These are phyloP conservation scores for Asbolus verrucosus DNA, from an alignment of 1,140 invertebrate species.

Conservation along the genomic window DNA sequence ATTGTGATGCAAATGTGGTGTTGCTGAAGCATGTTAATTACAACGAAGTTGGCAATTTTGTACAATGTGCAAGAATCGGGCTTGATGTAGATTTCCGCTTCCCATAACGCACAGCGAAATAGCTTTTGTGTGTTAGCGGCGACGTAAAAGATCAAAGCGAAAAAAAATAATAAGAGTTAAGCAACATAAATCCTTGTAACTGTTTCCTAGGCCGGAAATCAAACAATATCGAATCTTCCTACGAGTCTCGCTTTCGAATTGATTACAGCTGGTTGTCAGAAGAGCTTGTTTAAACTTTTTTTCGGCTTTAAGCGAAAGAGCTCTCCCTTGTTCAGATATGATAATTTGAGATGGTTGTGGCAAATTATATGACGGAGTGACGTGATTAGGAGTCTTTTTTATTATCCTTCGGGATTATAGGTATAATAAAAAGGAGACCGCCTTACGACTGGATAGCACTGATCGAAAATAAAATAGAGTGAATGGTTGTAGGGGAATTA, in stretches of 20 bases:
- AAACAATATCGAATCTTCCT: slow-evolving; percentile 22
- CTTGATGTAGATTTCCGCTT: no score
- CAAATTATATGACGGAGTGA: not conserved
- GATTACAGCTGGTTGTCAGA: not conserved
- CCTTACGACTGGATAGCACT: not conserved
- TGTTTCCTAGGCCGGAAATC: slow-evolving; percentile 1
- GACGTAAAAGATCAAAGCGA: slow-evolving; percentile 13
- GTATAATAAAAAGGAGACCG: not conserved
- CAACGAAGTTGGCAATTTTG: no score
- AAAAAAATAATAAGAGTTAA: slow-evolving; percentile 23
- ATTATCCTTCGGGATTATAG: not conserved
- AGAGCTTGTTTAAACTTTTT: slow-evolving; percentile 26
- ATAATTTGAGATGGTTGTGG: not conserved
- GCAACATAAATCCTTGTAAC: slow-evolving; percentile 13
- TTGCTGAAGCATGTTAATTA: no score
- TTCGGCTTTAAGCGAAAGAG: not conserved
- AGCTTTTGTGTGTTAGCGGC: not conserved
- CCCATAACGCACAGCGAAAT: no score
- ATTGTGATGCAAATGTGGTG: no score
- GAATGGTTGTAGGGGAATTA: not conserved
- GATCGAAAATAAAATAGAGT: not conserved
- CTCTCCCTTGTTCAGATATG: not conserved
- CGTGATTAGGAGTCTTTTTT: slow-evolving; percentile 1
- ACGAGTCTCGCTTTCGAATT: no score
- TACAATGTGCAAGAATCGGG: no score